phyloP scores from a whole-genome alignment of 1,140 invertebrate species.

The Zophobas atratus region DNA sequence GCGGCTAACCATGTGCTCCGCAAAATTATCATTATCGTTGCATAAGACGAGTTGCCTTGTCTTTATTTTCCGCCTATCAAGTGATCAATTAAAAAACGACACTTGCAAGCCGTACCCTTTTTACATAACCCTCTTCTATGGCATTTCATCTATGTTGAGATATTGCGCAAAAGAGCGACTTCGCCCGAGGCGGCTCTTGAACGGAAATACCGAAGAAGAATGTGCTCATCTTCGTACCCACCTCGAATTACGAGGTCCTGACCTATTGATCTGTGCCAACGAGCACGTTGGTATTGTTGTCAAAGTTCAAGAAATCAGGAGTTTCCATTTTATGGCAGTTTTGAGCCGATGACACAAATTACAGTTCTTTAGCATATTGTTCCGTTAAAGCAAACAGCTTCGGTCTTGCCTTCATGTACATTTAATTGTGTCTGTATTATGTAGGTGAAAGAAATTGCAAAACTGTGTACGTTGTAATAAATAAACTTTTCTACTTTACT shows the following conservation, averaged over 20 bases:
- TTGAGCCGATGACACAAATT: slow-evolving; percentile 34
- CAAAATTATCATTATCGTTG: slow-evolving; percentile 21
- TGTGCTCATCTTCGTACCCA: not conserved
- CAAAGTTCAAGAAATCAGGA: slow-evolving; percentile 1
- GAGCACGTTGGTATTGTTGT: not conserved
- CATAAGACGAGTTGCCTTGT: slow-evolving; percentile 20
- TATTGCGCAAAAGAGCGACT: slow-evolving; percentile 3
- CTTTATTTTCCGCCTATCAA: slow-evolving; percentile 11
- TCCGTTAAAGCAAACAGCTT: slow-evolving; percentile 19
- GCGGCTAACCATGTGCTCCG: slow-evolving; percentile 29
- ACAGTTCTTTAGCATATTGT: slow-evolving; percentile 20
- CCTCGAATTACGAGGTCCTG: slow-evolving; percentile 23
- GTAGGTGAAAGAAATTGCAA: slow-evolving; percentile 40
- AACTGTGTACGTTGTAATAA: slow-evolving; percentile 33
- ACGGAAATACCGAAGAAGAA: slow-evolving; percentile 31
- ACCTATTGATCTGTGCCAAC: slow-evolving; percentile 29
- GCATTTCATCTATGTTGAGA: not conserved
- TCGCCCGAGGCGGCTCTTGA: not conserved
- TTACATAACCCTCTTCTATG: slow-evolving; percentile 19
- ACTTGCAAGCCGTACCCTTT: slow-evolving; percentile 10
- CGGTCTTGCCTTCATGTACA: slow-evolving; percentile 2
- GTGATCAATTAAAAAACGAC: slow-evolving; percentile 12
- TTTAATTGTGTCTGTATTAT: slow-evolving; percentile 39
- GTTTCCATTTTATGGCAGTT: slow-evolving; percentile 27
- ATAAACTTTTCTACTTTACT: slow-evolving; percentile 35